These are phyloP conservation scores for Propithecus perrieri DNA, from an alignment of 2,797 vertebrate genomes.

Conservation along the genomic window DNA sequence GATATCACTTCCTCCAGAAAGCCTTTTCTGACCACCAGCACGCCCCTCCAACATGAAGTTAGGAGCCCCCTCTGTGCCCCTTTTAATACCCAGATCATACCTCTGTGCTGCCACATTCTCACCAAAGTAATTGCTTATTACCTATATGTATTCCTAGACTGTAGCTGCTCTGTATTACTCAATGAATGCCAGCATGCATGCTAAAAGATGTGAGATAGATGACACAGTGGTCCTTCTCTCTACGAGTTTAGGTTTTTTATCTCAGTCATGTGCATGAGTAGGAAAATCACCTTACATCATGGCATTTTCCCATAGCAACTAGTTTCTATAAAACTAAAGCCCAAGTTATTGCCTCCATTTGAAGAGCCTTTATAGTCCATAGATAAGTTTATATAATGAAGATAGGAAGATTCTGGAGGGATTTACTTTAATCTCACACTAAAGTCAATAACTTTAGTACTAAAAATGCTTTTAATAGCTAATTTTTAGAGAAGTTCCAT, in stretches of 20 bases:
- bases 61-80: background rate
- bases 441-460: background rate
- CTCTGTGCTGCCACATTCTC: background rate
- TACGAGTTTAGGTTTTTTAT: background rate
- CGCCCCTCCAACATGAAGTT: background rate
- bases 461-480: background rate
- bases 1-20: background rate
- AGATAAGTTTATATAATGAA: background rate
- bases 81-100: background rate
- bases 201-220: background rate
- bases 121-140: background rate
- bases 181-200: background rate
- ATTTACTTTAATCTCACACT: background rate
- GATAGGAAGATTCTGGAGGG: background rate
- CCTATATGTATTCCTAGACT: background rate
- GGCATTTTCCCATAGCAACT: background rate
- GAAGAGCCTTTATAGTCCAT: background rate
- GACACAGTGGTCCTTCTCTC: background rate
- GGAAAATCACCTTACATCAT: background rate
- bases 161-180: background rate
- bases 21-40: background rate
- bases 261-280: background rate
- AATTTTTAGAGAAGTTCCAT: background rate
- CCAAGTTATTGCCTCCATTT: background rate
- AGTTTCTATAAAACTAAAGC: conserved; percentile 20